These are phyloP conservation scores for Brachionus rotundiformis DNA, from an alignment of 1,140 invertebrate species.

Conservation along the genomic window DNA sequence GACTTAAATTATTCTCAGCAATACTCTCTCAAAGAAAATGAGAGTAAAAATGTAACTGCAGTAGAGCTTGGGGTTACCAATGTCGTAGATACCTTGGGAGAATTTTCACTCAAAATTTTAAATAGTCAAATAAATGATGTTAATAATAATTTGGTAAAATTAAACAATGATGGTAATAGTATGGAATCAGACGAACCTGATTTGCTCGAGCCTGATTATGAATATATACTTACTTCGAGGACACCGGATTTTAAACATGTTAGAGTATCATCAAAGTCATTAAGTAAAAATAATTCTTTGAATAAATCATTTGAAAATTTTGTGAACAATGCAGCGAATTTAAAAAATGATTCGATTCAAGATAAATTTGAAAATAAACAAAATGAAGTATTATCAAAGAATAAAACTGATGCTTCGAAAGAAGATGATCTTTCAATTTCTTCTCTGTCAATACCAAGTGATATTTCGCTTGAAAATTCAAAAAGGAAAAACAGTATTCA, in stretches of 20 bases:
- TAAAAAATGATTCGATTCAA: too few species aligned
- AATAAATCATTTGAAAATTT: too few species aligned
- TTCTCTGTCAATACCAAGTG: background rate
- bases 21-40: background rate
- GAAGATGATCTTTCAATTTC: background rate
- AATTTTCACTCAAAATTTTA: background rate
- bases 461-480: background rate
- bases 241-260: background rate
- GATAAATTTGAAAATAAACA: too few species aligned
- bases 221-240: constrained; percentile 8
- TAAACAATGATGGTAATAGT: background rate
- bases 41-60: background rate
- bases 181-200: background rate
- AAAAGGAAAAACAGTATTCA: background rate
- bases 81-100: background rate
- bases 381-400: too few species aligned
- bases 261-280: background rate
- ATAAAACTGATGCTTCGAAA: background rate
- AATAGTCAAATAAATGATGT: constrained; percentile 1
- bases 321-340: too few species aligned
- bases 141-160: background rate
- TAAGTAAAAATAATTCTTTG: background rate
- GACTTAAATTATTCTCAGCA: background rate
- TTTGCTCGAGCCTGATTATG: constrained; percentile 1
- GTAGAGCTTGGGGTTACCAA: background rate